A percentile compares a stretch with the other conserved stretches of the same genome.
Evolutionary conservation across 2,113 vertebrate species (phyloP).

Genomic region (Ophthalmotilapia sp.): DNA sequence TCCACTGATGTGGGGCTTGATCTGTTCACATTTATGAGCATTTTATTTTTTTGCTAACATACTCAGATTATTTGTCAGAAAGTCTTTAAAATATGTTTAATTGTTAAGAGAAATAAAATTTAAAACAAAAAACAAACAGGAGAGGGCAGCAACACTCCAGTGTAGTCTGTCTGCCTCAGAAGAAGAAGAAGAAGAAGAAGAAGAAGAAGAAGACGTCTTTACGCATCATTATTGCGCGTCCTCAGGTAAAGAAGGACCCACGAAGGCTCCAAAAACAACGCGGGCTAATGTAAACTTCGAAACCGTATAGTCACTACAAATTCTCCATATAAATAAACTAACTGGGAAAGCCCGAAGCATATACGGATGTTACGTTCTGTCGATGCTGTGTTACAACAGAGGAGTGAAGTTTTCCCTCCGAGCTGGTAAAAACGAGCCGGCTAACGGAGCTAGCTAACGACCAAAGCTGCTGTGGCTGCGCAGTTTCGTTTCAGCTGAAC

Average conservation of each 20-base stretch:
- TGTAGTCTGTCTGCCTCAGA: background rate
- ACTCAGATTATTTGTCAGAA: background rate
- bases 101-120: background rate
- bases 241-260: constrained; percentile 27
- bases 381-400: constrained; percentile 1
- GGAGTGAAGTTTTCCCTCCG: constrained; percentile 13
- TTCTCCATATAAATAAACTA: background rate
- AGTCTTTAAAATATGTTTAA: background rate
- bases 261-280: constrained; percentile 23
- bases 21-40: background rate
- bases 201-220: background rate
- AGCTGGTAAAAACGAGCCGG: constrained; percentile 36
- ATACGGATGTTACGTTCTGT: background rate
- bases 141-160: background rate
- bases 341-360: background rate
- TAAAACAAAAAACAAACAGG: background rate
- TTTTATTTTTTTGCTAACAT: background rate
- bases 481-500: constrained; percentile 37
- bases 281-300: constrained; percentile 45
- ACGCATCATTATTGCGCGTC: constrained; percentile 26
- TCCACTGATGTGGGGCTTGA: background rate
- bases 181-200: background rate
- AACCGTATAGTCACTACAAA: background rate
- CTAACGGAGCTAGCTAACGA: constrained; percentile 36
- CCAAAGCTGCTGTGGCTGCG: constrained; percentile 34